Base-by-base conservation (phyloP, 2,888 invertebrate genomes). In the Cataglyphis altisquamis region DNA sequence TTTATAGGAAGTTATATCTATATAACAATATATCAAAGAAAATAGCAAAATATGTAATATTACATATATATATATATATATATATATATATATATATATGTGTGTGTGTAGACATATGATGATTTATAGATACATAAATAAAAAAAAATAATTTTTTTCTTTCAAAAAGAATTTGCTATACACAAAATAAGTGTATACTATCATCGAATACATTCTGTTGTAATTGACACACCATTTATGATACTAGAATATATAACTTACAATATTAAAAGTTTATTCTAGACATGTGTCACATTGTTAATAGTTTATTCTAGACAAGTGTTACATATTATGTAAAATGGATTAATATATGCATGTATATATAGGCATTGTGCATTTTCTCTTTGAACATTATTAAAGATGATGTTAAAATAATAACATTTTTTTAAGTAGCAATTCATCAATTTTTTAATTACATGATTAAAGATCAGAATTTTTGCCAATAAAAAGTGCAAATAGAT, bases 221-320 rank as follows among this genome's bases (percentile, higher is more conserved):
- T 83, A 88, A 88, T 88, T 87, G 85, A 87, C 87, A 84, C 80
- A 45, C 77, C 68, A 78, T 77, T 77, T 68, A 52, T 73, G 68
- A 25, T 86, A 21, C 60, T 75, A 78, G 39, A 84, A 45, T 55
- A 52, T 80, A 39, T 63, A 84, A 39, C 55, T 57, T 57, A 18
- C 83, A 10, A 55, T 32, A 29, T 74, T 64, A 48, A 75, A 48
- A 29, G n/a, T 80, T 60, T 15, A 29, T 64, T 75, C 39, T 32
- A 36, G 29, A 21, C 15, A 52, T 25, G 32, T 32, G 32, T 6
- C 32, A 32, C 18, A 45, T 45, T 25, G 25, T 25, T 25, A 25
- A 25, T 25, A 25, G 8, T 12, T 21, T 63, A 25, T 60, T 75
- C 39, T 21, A 36, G 21, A n/a, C 15, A 45, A n/a, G 8, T 10